These are phyloP conservation scores for Poecilus cupreus DNA, from an alignment of 2,888 invertebrate genomes.

Conservation along the genomic window DNA sequence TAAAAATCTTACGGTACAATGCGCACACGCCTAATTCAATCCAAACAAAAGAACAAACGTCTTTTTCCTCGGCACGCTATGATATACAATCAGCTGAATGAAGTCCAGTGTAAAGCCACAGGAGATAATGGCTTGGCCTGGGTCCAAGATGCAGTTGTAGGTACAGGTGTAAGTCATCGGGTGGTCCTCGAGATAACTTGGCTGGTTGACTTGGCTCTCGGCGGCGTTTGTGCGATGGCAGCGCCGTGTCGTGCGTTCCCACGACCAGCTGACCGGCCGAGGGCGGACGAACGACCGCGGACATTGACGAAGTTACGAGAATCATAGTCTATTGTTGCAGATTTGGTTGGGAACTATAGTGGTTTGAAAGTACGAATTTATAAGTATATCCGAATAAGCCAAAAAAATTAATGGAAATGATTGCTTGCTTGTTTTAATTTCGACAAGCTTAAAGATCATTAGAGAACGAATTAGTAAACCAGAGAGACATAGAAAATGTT, in stretches of 20 bases:
- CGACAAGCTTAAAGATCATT: too few relatives aligned
- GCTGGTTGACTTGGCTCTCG: constrained; percentile 15
- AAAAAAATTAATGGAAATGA: too few relatives aligned
- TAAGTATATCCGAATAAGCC: too few relatives aligned
- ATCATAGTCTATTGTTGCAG: too few relatives aligned
- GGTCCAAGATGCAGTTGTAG: neutral
- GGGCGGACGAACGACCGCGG: neutral
- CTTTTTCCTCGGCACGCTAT: neutral
- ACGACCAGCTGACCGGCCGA: constrained; percentile 12
- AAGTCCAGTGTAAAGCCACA: neutral
- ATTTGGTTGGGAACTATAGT: too few relatives aligned
- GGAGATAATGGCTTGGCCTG: constrained; percentile 30
- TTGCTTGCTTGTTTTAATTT: too few relatives aligned
- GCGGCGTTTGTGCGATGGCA: neutral
- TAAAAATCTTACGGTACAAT: neutral
- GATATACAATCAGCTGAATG: constrained; percentile 20
- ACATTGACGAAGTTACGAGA: neutral
- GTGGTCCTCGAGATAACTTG: constrained; percentile 29
- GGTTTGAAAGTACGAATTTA: too few relatives aligned
- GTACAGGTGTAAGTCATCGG: constrained; percentile 29
- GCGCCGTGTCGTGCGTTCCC: neutral
- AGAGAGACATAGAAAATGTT: too few relatives aligned
- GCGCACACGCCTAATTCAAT: constrained; percentile 14
- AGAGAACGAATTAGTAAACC: too few relatives aligned
- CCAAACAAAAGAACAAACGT: constrained; percentile 31